Conservation (phyloP, 2,888 invertebrate species). For the Drosophila leonis region DNA sequence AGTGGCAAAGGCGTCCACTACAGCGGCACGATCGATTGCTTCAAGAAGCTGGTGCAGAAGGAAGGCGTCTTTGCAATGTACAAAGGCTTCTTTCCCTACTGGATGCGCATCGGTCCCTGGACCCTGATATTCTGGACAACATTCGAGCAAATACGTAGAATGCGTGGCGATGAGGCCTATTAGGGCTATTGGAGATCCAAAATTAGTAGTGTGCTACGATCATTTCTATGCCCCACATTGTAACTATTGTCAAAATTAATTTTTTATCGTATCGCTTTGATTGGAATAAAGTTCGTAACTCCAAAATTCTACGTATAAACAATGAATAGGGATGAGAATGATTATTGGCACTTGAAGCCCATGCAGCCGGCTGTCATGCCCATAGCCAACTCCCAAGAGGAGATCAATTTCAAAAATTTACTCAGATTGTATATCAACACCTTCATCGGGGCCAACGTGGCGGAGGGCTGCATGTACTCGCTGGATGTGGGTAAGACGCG, state of each 20-base stretch:
- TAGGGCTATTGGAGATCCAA: conserved; percentile 21
- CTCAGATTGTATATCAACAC: conserved; percentile 52
- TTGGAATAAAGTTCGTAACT: neutral
- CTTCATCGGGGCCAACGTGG: conserved; percentile 57
- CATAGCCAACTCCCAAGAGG: conserved; percentile 13
- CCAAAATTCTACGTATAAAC: neutral
- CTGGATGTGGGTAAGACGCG: conserved; percentile 60
- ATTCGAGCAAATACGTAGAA: conserved; percentile 41
- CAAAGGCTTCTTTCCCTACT: conserved; percentile 53
- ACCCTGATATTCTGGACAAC: conserved; percentile 57
- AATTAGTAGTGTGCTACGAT: conserved; percentile 4
- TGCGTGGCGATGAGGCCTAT: conserved; percentile 39
- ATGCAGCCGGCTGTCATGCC: neutral
- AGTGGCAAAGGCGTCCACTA: conserved; percentile 46
- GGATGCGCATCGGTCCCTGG: conserved; percentile 57
- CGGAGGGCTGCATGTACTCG: conserved; percentile 48
- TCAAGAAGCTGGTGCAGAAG: conserved; percentile 25
- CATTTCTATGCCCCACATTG: neutral
- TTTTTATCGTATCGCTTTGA: neutral
- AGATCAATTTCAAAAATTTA: conserved; percentile 18
- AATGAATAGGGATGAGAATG: conserved; percentile 40
- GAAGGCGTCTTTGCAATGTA: conserved; percentile 49
- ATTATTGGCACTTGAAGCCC: conserved; percentile 42
- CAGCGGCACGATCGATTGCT: conserved; percentile 43
- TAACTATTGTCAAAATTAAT: neutral